phyloP scores from a whole-genome alignment of 1,140 invertebrate genomes.

The Sinella curviseta region DNA sequence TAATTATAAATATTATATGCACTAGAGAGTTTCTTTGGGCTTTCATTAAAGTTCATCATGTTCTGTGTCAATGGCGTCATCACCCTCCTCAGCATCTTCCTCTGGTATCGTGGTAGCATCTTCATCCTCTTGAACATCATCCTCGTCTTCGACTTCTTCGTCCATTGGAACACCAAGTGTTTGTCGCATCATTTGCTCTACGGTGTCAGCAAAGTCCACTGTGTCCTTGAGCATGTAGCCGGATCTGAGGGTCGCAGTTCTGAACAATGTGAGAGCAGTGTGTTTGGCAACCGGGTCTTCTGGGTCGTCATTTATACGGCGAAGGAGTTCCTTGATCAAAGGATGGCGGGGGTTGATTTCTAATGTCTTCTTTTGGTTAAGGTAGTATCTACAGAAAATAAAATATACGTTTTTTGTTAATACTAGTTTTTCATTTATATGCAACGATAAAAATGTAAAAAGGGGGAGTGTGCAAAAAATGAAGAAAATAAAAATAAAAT shows the following conservation, averaged over 20 bases:
- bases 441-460: constrained; percentile 21
- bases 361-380: constrained; percentile 94
- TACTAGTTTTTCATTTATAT: too few species aligned
- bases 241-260: constrained; percentile 87
- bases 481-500: constrained; percentile 10
- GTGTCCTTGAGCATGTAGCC: constrained; percentile 88
- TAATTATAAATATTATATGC: not conserved
- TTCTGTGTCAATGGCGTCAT: constrained; percentile 43
- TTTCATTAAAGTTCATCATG: constrained; percentile 12
- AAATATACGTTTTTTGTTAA: constrained; percentile 11
- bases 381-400: constrained; percentile 70
- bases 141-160: constrained; percentile 59
- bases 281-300: constrained; percentile 79
- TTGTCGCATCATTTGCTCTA: constrained; percentile 83
- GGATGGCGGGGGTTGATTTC: constrained; percentile 98
- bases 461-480: not conserved
- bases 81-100: constrained; percentile 49
- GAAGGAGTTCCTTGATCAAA: constrained; percentile 85
- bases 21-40: not conserved
- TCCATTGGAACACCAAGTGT: constrained; percentile 78
- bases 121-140: constrained; percentile 38
- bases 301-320: constrained; percentile 75
- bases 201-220: constrained; percentile 77
- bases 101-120: constrained; percentile 46
- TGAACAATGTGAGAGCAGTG: constrained; percentile 89